Base-by-base conservation (phyloP, 2,113 vertebrate species). In the Petroica traversi region DNA sequence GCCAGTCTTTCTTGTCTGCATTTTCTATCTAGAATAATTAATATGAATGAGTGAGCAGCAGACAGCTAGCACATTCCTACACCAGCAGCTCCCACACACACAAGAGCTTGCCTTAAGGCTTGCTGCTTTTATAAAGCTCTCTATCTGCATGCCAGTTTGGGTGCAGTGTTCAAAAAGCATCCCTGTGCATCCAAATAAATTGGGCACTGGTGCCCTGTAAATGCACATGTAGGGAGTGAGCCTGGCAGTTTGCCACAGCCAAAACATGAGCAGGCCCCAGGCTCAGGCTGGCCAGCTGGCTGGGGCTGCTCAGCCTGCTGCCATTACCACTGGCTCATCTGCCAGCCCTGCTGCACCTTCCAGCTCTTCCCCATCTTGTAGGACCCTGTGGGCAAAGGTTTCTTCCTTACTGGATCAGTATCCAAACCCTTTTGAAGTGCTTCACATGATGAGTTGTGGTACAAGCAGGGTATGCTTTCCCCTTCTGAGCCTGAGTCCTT, bases 1-100 rank as follows among this genome's bases (percentile, higher is more conserved):
- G 46, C 19, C 48, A 86, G 36, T 43, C 12, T 12, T 58, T 69
- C 61, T 73, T 33, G 33, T 64, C 62, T 75, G 54, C 38, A 58
- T 63, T 76, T 85, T 76, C 33, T 72, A 7, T 46, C 73, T 36
- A 61, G 52, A 79, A 81, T 26, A 41, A 12, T 69, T 63, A 63
- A 41, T 34, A 66, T 1, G 2, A 76, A 85, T n/a, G 18, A 81
- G 76, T 25, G n/a, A 61, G 59, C 36, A 93, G 66, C 71, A 89
- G 57, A 78, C 64, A 81, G 40, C 46, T 67, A 91, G 61, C 52
- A 48, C 52, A 85, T 91, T 91, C 93, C 77, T 78, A 5, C 13
- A 26, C 33, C 68, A 69, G 55, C 23, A 84, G 45, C 75, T 92
- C 51, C 16, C 79, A 22, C 11, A 1, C 22, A 48, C 20, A 34